Evolutionary conservation across 2,797 vertebrate genomes (phyloP).

Genomic region (Danionella dracula): DNA sequence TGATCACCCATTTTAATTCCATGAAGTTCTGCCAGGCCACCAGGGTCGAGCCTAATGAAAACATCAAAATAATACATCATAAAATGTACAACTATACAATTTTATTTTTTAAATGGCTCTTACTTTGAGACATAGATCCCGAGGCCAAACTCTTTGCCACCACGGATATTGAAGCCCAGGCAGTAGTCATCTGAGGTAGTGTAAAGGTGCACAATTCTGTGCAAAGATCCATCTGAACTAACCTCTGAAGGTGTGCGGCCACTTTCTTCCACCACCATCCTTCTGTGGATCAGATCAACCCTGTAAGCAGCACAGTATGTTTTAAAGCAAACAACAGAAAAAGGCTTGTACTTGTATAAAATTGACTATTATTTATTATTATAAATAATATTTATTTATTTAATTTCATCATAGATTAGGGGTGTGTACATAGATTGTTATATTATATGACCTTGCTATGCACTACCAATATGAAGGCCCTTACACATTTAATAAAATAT

Average conservation of each 20-base stretch:
- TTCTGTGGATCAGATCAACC: conserved; percentile 90
- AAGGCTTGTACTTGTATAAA: too few relatives aligned
- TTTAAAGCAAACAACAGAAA: too few relatives aligned
- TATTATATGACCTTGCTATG: too few relatives aligned
- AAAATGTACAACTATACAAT: neutral
- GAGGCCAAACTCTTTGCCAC: conserved; percentile 93
- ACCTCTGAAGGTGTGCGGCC: conserved; percentile 72
- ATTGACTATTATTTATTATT: too few relatives aligned
- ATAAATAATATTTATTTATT: too few relatives aligned
- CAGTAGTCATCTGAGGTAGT: conserved; percentile 94
- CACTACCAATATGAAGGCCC: too few relatives aligned
- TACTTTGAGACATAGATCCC: conserved; percentile 98
- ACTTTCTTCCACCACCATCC: conserved; percentile 87
- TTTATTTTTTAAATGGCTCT: too few relatives aligned
- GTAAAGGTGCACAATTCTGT: conserved; percentile 89
- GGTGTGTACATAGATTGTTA: too few relatives aligned
- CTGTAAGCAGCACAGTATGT: conserved; percentile 56
- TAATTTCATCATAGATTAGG: too few relatives aligned
- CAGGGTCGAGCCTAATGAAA: conserved; percentile 80
- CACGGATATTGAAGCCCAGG: conserved; percentile 95
- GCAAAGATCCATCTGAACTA: conserved; percentile 75
- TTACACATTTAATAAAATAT: too few relatives aligned
- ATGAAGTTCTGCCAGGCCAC: conserved; percentile 88
- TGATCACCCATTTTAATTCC: conserved; percentile 97
- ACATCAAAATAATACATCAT: conserved; percentile 21